A percentile compares a stretch with the other conserved stretches of the same genome.
Conservation (phyloP, 2,888 invertebrate genomes). For the Mesoligia furuncula region DNA sequence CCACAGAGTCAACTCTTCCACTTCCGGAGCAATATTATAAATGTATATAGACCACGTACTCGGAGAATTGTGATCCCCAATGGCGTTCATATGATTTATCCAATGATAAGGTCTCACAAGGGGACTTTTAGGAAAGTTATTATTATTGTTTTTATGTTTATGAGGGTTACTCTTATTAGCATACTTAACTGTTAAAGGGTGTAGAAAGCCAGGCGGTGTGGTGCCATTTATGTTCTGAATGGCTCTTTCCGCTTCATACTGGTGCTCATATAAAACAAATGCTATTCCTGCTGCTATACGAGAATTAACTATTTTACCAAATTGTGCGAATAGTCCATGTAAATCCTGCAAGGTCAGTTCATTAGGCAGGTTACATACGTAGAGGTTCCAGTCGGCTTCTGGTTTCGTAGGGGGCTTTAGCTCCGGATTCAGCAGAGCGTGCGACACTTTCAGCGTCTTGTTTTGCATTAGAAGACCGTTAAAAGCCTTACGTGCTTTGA, state of each 20-base stretch:
- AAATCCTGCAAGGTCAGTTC: conserved; percentile 90
- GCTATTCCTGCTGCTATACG: conserved; percentile 90
- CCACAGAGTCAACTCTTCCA: conserved; percentile 89
- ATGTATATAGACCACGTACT: conserved; percentile 90
- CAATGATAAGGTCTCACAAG: conserved; percentile 88
- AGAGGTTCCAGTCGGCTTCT: conserved; percentile 90
- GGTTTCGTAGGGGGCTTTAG: conserved; percentile 88
- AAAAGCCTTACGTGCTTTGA: conserved; percentile 89
- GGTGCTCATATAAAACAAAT: conserved; percentile 89
- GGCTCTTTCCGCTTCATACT: conserved; percentile 88
- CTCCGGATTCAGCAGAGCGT: conserved; percentile 89
- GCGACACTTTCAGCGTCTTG: conserved; percentile 89
- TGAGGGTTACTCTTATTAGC: conserved; percentile 90
- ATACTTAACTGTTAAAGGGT: conserved; percentile 90
- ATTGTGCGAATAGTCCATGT: conserved; percentile 90
- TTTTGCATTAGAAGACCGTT: conserved; percentile 90
- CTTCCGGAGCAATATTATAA: conserved; percentile 89
- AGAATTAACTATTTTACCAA: conserved; percentile 90
- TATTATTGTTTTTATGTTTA: conserved; percentile 89
- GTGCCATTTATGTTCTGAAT: conserved; percentile 87
- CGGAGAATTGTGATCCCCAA: conserved; percentile 87
- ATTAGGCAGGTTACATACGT: conserved; percentile 90
- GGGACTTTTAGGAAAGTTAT: conserved; percentile 86
- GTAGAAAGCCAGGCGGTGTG: conserved; percentile 89
- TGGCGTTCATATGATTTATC: conserved; percentile 88